phyloP scores from a whole-genome alignment of 2,113 vertebrate species.

The Lepidothrix coronata region DNA sequence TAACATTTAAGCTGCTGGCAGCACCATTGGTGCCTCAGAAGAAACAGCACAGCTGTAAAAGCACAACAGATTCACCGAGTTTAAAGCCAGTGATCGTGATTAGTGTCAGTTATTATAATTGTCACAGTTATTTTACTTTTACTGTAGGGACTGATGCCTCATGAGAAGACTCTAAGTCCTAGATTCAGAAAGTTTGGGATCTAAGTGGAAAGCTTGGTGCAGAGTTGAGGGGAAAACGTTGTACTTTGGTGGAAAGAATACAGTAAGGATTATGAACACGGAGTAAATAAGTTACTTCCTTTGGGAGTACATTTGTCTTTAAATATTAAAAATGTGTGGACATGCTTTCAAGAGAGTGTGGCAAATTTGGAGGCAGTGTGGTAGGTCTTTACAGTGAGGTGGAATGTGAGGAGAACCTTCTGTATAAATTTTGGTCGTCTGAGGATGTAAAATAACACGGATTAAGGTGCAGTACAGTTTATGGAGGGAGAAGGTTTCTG shows the following conservation, averaged over 20 bases:
- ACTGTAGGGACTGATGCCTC: not conserved
- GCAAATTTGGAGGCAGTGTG: not conserved
- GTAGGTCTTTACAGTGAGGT: not conserved
- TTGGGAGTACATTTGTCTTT: not conserved
- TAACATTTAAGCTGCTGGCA: slow-evolving; percentile 6
- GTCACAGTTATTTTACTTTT: not conserved
- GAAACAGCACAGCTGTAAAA: slow-evolving; percentile 27
- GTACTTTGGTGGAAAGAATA: not conserved
- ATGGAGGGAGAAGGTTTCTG: not conserved
- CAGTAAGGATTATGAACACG: not conserved
- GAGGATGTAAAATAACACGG: not conserved
- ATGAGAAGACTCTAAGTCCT: not conserved
- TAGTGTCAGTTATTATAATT: not conserved
- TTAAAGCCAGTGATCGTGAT: not conserved
- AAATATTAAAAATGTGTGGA: not conserved
- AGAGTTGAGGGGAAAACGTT: not conserved
- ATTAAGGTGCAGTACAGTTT: not conserved
- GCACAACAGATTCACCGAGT: not conserved
- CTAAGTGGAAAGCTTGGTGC: not conserved
- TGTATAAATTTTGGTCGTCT: not conserved
- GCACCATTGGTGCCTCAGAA: not conserved
- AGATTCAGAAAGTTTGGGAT: not conserved
- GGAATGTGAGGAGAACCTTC: not conserved
- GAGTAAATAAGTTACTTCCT: not conserved
- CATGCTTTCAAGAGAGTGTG: not conserved